phyloP scores from a whole-genome alignment of 2,888 invertebrate species.

The Machimus rusticus region DNA sequence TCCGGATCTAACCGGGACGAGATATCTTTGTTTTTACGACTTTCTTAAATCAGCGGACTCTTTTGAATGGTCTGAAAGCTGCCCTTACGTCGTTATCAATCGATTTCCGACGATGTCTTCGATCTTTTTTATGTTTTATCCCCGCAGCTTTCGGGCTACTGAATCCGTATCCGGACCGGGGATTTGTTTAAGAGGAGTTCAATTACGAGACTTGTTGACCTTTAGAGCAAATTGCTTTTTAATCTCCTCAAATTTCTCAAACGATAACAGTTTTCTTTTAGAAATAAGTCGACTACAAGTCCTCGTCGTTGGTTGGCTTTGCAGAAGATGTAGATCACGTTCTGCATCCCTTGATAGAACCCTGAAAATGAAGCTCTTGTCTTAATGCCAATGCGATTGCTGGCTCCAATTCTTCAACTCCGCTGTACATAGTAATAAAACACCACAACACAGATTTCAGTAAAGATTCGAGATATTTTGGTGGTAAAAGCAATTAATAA shows the following conservation, averaged over 20 bases:
- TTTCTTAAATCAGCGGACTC: neutral
- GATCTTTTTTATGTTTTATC: neutral
- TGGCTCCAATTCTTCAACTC: neutral
- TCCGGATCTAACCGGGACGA: neutral
- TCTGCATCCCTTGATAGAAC: neutral
- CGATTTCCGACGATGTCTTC: neutral
- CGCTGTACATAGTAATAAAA: neutral
- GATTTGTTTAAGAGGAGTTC: neutral
- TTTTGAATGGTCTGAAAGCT: neutral
- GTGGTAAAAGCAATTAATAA: neutral
- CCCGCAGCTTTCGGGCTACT: neutral
- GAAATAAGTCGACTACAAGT: neutral
- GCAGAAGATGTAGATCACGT: neutral
- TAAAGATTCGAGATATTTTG: neutral
- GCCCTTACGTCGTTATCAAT: neutral
- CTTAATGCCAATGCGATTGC: neutral
- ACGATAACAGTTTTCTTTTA: neutral
- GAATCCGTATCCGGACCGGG: neutral
- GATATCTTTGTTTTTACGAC: neutral
- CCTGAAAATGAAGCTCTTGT: neutral
- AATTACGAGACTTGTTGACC: neutral
- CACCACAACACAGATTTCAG: neutral
- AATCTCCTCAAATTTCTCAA: neutral
- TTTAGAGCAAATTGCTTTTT: neutral
- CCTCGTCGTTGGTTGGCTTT: neutral